Evolutionary conservation across 2,888 invertebrate genomes (phyloP).

Genomic region (Tetropium fuscum): DNA sequence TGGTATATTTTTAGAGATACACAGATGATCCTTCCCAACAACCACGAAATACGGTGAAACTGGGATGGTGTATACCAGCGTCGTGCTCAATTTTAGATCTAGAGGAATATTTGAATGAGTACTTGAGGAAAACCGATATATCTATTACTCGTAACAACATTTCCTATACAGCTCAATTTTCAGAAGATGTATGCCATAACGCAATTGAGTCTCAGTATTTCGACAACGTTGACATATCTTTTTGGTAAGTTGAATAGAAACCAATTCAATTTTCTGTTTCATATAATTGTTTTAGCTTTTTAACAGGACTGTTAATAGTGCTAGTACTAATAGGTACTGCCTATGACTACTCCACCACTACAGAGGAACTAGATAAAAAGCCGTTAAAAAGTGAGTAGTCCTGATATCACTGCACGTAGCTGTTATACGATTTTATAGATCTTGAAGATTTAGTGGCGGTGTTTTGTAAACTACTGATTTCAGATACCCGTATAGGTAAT

Average conservation of each 20-base stretch:
- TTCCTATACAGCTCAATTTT: slow-evolving; percentile 51
- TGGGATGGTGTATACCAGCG: slow-evolving; percentile 62
- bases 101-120: slow-evolving; percentile 54
- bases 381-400: slow-evolving; percentile 52
- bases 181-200: slow-evolving; percentile 55
- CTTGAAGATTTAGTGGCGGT: no score
- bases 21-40: slow-evolving; percentile 58
- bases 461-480: no score
- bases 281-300: slow-evolving; percentile 52
- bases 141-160: slow-evolving; percentile 50
- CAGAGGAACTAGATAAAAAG: slow-evolving; percentile 49
- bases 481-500: no score
- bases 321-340: slow-evolving; percentile 59
- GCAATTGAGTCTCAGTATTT: slow-evolving; percentile 51
- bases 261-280: slow-evolving; percentile 12
- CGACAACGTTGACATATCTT: slow-evolving; percentile 57
- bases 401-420: no score
- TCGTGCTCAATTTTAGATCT: slow-evolving; percentile 59
- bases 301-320: slow-evolving; percentile 54
- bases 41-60: slow-evolving; percentile 54
- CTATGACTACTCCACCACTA: slow-evolving; percentile 53
- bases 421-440: no score
- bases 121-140: slow-evolving; percentile 56
- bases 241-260: slow-evolving; percentile 56
- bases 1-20: slow-evolving; percentile 50